Base-by-base conservation (phyloP, 1,140 invertebrate genomes). In the Trissolcus basalis region DNA sequence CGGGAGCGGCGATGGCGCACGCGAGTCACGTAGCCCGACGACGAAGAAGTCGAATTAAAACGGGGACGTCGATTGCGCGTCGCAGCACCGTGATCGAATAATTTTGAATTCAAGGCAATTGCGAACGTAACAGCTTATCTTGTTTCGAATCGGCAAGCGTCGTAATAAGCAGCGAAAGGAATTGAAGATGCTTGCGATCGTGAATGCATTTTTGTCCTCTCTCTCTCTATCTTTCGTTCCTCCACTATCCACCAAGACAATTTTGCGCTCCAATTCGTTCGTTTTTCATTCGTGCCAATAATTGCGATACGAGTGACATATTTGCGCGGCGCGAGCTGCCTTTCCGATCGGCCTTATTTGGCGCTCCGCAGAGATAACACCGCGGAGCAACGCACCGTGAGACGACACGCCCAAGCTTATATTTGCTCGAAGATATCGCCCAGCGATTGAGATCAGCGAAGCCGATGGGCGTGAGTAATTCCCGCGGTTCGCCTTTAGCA, bases 391-490 rank as follows among this genome's bases (percentile, higher is more conserved):
- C 51, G 58, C 58, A 53, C 41, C 27, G 56, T 45, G 51, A 55
- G 68, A 50, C 15, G 45, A 49, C 47, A 60, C 15, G 51, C 43
- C 16, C 39, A 49, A 51, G 50, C 54, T 58, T 68, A 68, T 45
- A 59, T 45, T 49, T 16, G 53, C 47, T 15, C 35, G 47, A 9
- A 19, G 59, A 50, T 56, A 72, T 60, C 44, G 58, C 35, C 45
- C 14, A 54, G 61, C 54, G 74, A 77, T 77, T 72, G 50, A 65
- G 63, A 77, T 77, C 74, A 58, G 67, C 35, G 58, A 41, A 77
- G 58, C 51, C 68, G 60, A 78, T 78, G 70, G 76, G 70, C 69
- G 76, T 73, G 73, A 83, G 81, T 83, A 82, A 82, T 81, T 83
- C 56, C 56, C 71, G 76, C 65, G 75, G 63, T 77, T 77, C 56